phyloP scores from a whole-genome alignment of 2,797 vertebrate species.

The Emys orbicularis region DNA sequence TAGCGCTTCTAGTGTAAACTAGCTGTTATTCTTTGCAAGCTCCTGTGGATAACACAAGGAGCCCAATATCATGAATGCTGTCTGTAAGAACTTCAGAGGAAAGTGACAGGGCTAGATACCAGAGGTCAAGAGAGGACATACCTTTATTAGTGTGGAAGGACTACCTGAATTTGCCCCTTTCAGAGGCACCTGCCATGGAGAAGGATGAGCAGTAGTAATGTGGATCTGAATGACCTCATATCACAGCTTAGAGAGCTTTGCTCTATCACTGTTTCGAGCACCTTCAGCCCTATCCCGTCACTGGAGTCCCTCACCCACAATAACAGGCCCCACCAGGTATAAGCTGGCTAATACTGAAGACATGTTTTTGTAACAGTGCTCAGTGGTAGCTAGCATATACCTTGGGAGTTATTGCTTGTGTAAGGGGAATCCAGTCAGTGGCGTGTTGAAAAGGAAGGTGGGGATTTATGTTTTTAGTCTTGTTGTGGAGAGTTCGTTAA shows the following conservation, averaged over 20 bases:
- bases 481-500: not conserved
- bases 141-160: not conserved
- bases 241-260: not conserved
- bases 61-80: not conserved
- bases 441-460: not conserved
- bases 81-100: not conserved
- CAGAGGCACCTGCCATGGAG: not conserved
- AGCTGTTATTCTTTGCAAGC: not conserved
- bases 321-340: not conserved
- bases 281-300: not conserved
- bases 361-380: not conserved
- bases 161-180: not conserved
- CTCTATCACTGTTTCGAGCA: not conserved
- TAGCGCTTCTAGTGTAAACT: not conserved
- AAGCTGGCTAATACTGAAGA: not conserved
- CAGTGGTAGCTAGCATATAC: fast-evolving
- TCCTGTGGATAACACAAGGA: not conserved
- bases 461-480: not conserved
- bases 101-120: not conserved
- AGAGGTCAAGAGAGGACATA: not conserved
- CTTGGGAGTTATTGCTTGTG: not conserved
- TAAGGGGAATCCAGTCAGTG: not conserved
- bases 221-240: not conserved
- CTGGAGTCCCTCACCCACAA: not conserved
- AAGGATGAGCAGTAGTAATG: not conserved